phyloP scores from a whole-genome alignment of 2,797 vertebrate genomes.

The Gymnocypris eckloni region DNA sequence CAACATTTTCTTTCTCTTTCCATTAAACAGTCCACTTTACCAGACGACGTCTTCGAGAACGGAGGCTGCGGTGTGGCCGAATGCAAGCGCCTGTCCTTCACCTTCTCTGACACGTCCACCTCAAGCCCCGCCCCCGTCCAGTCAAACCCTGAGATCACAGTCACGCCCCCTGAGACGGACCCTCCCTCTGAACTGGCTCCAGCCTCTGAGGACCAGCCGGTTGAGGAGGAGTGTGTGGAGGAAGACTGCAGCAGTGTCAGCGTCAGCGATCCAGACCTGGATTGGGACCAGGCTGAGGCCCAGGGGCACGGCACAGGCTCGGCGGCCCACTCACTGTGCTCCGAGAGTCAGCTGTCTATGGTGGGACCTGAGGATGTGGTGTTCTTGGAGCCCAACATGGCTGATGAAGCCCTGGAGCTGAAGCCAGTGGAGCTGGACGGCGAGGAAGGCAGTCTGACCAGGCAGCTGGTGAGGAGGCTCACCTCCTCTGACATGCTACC shows the following conservation, averaged over 20 bases:
- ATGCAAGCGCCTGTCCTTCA: slow-evolving; percentile 90
- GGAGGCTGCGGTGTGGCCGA: slow-evolving; percentile 79
- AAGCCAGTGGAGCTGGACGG: slow-evolving; percentile 95
- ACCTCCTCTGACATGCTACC: slow-evolving; percentile 84
- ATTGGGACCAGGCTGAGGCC: slow-evolving; percentile 78
- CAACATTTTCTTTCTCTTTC: slow-evolving; percentile 1
- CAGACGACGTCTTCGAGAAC: slow-evolving; percentile 91
- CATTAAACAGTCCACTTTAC: slow-evolving; percentile 84
- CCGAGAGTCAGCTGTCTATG: slow-evolving; percentile 68
- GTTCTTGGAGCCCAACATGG: slow-evolving; percentile 79
- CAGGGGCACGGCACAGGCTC: slow-evolving; percentile 69
- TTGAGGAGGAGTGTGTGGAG: slow-evolving; percentile 71
- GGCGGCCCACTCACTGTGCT: slow-evolving; percentile 67
- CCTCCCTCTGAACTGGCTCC: slow-evolving; percentile 61
- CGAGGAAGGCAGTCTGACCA: slow-evolving; percentile 92
- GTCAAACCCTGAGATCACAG: slow-evolving; percentile 88
- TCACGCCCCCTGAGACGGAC: slow-evolving; percentile 80
- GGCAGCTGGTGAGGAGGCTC: slow-evolving; percentile 93
- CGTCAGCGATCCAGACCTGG: slow-evolving; percentile 70
- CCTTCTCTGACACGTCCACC: slow-evolving; percentile 80
- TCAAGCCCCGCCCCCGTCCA: slow-evolving; percentile 73
- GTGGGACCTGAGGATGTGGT: slow-evolving; percentile 75
- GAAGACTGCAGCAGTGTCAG: slow-evolving; percentile 70
- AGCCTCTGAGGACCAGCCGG: slow-evolving; percentile 65
- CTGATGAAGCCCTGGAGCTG: slow-evolving; percentile 83